Evolutionary conservation across 2,888 invertebrate genomes (phyloP), one percentile per base, ranked within the genome.

Genomic region (Melinaea menophilus): DNA sequence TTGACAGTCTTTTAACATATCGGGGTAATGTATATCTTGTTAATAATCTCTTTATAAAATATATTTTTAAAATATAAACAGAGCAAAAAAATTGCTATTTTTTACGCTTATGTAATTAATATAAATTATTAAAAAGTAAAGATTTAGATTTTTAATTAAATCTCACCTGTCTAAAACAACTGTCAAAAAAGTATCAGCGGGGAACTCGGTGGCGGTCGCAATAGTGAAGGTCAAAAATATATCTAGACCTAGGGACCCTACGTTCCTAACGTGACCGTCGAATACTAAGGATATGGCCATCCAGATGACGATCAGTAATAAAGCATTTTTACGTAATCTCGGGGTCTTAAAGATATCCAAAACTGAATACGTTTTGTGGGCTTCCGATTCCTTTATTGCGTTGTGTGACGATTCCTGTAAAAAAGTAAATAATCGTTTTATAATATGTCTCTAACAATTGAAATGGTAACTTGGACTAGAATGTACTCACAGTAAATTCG

Each of bases 211-310:
- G 2, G 95, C 95, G 0, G 94, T 94, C 0, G 97, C 96, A 3
- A 96, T 92, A 0, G 96, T 96, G 78, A 97, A 97, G 0, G 96
- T 96, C 63, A 96, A 79, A 80, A 96, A 97, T n/a, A 96, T 93
- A 74, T 96, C 94, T 72, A 96, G 84, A 0, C 96, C 96, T 54
- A 97, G 85, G 9, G 96, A 95, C 0, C 96, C 95, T 0, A 97
- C 96, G 78, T 97, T 97, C 75, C 97, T 91, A 13, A 97, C 96
- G 78, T 97, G 97, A 0, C 96, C 96, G 76, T 97, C 96, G 81
- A 97, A 96, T 1, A 96, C 96, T 76, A 97, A 78, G 0, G 96
- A 96, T 63, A 97, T 95, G n/a, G 95, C 94, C 95, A 96, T 96
- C 97, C 97, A 97, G 71, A 97, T 95, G 2, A 96, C 73, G 71